Base-by-base conservation (phyloP, 1,140 invertebrate species). In the Papilio polyxenes region DNA sequence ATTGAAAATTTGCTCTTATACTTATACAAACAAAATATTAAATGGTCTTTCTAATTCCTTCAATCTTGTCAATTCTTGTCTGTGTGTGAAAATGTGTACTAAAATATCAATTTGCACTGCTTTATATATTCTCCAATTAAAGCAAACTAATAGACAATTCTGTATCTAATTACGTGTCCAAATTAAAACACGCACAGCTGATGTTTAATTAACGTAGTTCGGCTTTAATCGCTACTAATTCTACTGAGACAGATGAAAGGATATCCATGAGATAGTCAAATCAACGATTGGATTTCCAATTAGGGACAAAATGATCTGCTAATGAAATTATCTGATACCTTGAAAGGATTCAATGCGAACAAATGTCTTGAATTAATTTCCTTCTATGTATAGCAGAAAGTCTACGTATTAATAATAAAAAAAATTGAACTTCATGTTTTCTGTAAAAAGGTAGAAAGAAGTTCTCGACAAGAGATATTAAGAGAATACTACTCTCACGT, bases 141-240 rank as follows among this genome's bases (percentile, higher is more conserved):
- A 77, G 20, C 44, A 49, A 13, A 56, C 17, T 17, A 53, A 56
- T 23, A 51, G 44, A 51, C 3, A 31, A 77, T 77, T 77, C 20
- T 53, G 20, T 11, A 56, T n/a, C 75, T 56, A 77, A 77, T 77
- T 77, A 77, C 44, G 48, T 31, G 75, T 31, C 49, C 31, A 53
- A 77, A 77, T 77, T 77, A 77, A 77, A 77, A 77, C 75, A 77
- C 20, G 75, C 75, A 77, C 49, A 77, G 20, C 75, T 51, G 20
- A 77, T 51, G 74, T 75, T 77, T 77, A 77, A 77, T 77, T 77
- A 77, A 53, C n/a, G 40, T 44, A 7, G 17, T 75, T 51, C 44
- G 48, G 49, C 11, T 77, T 77, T 77, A 77, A 51, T 77, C 75
- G 75, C n/a, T 77, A 20, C 49, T 53, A 53, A 53, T 53, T 51